Evolutionary conservation across 1,140 invertebrate genomes (phyloP).

Genomic region (Paramacrobiotus metropolitanus): DNA sequence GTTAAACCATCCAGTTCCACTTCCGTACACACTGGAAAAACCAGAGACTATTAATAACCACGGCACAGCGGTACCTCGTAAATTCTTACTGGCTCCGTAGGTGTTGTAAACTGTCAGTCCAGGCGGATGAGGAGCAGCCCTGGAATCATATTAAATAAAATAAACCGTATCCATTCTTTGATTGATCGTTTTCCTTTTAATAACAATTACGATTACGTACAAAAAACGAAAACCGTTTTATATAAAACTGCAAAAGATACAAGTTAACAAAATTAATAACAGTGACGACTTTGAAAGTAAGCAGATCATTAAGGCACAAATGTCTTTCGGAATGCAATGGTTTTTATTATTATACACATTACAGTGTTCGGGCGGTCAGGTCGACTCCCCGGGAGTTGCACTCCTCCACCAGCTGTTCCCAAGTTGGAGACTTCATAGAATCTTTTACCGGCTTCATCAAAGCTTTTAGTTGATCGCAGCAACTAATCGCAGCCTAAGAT

Average conservation of each 20-base stretch:
- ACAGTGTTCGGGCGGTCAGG: conserved; percentile 37
- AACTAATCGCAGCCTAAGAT: conserved; percentile 34
- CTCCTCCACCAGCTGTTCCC: conserved; percentile 35
- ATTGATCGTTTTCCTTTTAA: background rate
- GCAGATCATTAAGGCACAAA: too few relatives aligned
- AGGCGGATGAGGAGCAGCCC: conserved; percentile 21
- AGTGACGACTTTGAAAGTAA: too few relatives aligned
- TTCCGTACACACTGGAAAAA: conserved; percentile 46
- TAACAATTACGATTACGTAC: background rate
- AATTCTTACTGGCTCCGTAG: conserved; percentile 50
- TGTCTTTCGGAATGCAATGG: too few relatives aligned
- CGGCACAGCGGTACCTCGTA: too few relatives aligned
- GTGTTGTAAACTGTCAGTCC: conserved; percentile 52
- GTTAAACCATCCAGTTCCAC: conserved; percentile 51
- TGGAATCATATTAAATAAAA: background rate
- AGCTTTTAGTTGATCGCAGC: conserved; percentile 36
- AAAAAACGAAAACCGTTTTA: too few relatives aligned
- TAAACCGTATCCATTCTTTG: background rate
- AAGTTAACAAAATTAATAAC: too few relatives aligned
- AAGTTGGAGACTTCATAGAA: conserved; percentile 32
- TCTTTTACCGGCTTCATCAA: conserved; percentile 36
- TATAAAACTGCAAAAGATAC: too few relatives aligned
- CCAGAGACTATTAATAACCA: too few relatives aligned
- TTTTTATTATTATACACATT: too few relatives aligned
- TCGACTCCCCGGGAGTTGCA: conserved; percentile 34